Evolutionary conservation across 2,888 invertebrate genomes (phyloP), one percentile per base, ranked within the genome.

Genomic region (Beris chalybata): DNA sequence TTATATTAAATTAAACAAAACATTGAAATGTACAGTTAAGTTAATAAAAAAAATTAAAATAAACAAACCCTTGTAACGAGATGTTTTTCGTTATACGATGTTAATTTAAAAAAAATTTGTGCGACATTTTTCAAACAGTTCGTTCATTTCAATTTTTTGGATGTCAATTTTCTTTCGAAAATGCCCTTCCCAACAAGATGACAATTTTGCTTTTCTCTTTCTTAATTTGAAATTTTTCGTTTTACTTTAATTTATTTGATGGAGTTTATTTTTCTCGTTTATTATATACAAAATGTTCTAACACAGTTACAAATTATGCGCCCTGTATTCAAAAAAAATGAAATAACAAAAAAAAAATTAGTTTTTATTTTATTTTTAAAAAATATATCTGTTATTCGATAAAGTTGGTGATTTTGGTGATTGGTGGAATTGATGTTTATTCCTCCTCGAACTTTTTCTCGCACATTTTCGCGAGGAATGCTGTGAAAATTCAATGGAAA

Each of bases 391-490:
- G 38, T 61, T n/a, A 29, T 61, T 29, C 29, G 15, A 38, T 48
- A 32, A 30, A 15, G 29, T 59, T 59, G 38, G 43, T 54, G 29
- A 43, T 56, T 12, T 5, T 38, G 61, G 52, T 32, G 61, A 61
- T 61, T 43, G 22, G 22, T 52, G 52, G 22, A 72, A 73, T 72
- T 68, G 74, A 70, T 69, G 77, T 76, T 75, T 73, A 76, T 76
- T 73, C 72, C 67, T 72, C 68, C 75, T 67, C 63, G 72, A 77
- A 74, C 73, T 83, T 82, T 81, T 86, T 85, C 77, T 87, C 88
- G 82, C 90, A 90, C 88, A 95, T 89, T 86, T 87, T 89, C 85
- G 89, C 88, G 82, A 94, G 89, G 87, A 95, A 95, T 83, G 90
- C 92, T 92, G 84, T 67, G 31, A 30, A 50, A 61, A 54, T 54